Percentiles rank a stretch among this genome's conserved stretches.
phyloP scores from a whole-genome alignment of 2,113 vertebrate species.

The Oreochromis spilurus region DNA sequence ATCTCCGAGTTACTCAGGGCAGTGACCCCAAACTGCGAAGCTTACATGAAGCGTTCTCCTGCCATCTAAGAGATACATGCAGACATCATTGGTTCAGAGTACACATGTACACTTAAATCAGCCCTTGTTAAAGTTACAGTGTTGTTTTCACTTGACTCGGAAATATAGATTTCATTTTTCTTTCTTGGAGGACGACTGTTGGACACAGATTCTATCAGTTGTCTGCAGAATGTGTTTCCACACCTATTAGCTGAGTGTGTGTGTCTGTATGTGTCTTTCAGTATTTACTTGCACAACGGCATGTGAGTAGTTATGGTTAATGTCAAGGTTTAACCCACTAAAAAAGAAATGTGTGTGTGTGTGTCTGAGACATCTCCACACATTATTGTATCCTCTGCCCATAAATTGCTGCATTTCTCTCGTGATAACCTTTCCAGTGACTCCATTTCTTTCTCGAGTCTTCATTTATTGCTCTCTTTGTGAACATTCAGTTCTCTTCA shows the following conservation, averaged over 20 bases:
- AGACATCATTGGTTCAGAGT: neutral
- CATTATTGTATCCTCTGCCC: neutral
- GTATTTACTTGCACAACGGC: neutral
- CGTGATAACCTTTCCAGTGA: neutral
- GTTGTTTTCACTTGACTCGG: neutral
- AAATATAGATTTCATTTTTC: neutral
- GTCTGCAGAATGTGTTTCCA: neutral
- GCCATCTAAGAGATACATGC: neutral
- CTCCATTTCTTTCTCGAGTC: neutral
- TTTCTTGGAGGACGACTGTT: neutral
- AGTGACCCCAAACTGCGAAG: neutral
- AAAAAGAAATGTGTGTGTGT: neutral
- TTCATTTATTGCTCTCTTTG: neutral
- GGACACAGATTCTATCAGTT: neutral
- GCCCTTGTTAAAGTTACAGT: neutral
- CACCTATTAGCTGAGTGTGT: neutral
- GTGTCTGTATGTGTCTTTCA: neutral
- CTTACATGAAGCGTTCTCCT: neutral
- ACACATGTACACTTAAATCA: neutral
- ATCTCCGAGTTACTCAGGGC: neutral
- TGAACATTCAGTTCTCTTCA: neutral
- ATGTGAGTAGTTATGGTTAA: neutral
- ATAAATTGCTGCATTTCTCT: neutral
- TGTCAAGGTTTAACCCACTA: neutral
- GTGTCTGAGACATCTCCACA: neutral